Evolutionary conservation across 2,888 invertebrate genomes (phyloP).

Genomic region (Hemistola chrysoprasaria): DNA sequence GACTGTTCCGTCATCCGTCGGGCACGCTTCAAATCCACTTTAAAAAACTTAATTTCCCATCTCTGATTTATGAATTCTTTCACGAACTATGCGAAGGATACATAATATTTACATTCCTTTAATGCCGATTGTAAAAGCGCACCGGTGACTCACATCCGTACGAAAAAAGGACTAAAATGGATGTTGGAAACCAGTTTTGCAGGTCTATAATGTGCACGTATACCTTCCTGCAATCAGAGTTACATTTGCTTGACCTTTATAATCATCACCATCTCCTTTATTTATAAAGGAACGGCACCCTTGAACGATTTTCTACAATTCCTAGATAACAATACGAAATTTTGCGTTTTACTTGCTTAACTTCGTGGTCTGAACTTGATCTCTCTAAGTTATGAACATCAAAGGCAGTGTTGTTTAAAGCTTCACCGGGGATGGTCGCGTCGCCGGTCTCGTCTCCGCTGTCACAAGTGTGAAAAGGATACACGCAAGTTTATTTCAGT

Average conservation of each 20-base stretch:
- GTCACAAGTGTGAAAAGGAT: constrained; percentile 50
- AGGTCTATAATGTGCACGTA: not conserved
- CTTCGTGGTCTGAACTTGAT: constrained; percentile 29
- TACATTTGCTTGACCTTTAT: not conserved
- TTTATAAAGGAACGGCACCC: constrained; percentile 10
- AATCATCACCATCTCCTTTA: not conserved
- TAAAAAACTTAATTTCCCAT: constrained; percentile 39
- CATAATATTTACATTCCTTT: constrained; percentile 18
- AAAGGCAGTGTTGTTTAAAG: constrained; percentile 55
- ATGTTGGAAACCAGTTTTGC: constrained; percentile 14
- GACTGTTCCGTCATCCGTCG: constrained; percentile 23
- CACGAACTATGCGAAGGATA: constrained; percentile 10
- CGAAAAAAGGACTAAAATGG: constrained; percentile 9
- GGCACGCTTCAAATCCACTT: constrained; percentile 30
- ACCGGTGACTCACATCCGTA: constrained; percentile 13
- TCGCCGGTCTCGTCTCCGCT: constrained; percentile 37
- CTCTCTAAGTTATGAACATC: constrained; percentile 32
- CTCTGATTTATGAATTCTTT: constrained; percentile 38
- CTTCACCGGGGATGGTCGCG: constrained; percentile 51
- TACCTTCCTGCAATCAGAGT: constrained; percentile 1
- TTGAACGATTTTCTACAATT: constrained; percentile 25
- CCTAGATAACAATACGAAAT: constrained; percentile 30
- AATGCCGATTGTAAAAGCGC: constrained; percentile 15
- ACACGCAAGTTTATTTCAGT: constrained; percentile 62
- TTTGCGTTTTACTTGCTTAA: too few relatives aligned